A percentile compares a stretch with the other conserved stretches of the same genome.
phyloP scores from a whole-genome alignment of 2,797 vertebrate genomes.

The Lepilemur ruficaudatus region DNA sequence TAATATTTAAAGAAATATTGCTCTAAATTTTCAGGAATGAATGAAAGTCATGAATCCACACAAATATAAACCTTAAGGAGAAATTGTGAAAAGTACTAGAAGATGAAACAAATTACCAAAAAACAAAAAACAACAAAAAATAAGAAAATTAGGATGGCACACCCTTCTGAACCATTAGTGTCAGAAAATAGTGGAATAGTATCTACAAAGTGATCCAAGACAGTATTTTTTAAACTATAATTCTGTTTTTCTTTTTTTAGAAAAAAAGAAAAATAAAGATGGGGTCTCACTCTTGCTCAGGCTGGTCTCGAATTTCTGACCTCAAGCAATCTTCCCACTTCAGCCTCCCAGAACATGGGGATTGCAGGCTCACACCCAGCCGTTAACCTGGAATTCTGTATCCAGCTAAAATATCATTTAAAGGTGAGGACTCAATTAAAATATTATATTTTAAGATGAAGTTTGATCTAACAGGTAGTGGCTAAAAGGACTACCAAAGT shows the following conservation, averaged over 20 bases:
- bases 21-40: slow-evolving; percentile 11
- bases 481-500: background rate
- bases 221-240: background rate
- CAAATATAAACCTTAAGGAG: background rate
- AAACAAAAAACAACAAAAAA: background rate
- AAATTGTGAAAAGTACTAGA: background rate
- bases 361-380: too few species aligned
- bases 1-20: background rate
- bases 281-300: too few species aligned
- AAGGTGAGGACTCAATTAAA: background rate
- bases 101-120: background rate
- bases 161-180: background rate
- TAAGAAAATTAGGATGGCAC: background rate
- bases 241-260: too few species aligned
- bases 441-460: background rate
- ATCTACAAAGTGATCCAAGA: background rate
- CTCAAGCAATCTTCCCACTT: too few species aligned
- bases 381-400: background rate
- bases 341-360: too few species aligned
- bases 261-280: too few species aligned
- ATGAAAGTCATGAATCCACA: background rate
- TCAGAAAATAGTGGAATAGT: background rate
- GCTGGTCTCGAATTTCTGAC: too few species aligned
- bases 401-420: slow-evolving; percentile 7
- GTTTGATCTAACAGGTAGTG: background rate